phyloP scores from a whole-genome alignment of 2,113 vertebrate species.

The Sander lucioperca region DNA sequence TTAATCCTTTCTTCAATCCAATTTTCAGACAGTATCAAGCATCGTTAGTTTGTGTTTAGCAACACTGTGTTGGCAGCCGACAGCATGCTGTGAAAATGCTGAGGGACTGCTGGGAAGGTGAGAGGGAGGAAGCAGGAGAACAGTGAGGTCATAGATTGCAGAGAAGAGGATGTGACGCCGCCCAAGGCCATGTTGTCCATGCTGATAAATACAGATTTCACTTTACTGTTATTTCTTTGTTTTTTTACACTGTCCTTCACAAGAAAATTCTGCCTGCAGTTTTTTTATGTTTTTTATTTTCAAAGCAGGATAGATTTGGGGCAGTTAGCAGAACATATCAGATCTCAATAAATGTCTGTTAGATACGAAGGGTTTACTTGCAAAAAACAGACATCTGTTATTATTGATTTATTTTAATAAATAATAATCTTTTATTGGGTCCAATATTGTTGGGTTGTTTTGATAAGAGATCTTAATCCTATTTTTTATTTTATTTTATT shows the following conservation, averaged over 20 bases:
- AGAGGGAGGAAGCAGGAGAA: conserved; percentile 43
- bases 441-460: too few species aligned
- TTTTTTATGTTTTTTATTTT: conserved; percentile 6
- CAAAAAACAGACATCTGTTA: too few species aligned
- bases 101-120: conserved; percentile 43
- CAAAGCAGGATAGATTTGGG: not conserved
- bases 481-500: too few species aligned
- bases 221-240: not conserved
- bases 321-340: not conserved
- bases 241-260: conserved; percentile 5
- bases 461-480: too few species aligned
- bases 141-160: conserved; percentile 5
- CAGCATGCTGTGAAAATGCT: conserved; percentile 45
- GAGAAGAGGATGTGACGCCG: conserved; percentile 2
- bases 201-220: conserved; percentile 38
- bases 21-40: not conserved
- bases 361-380: not conserved
- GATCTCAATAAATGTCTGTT: not conserved
- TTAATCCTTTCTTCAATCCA: not conserved
- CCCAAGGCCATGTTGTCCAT: conserved; percentile 23
- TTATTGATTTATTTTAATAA: too few species aligned
- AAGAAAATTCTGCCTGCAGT: conserved; percentile 4
- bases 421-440: too few species aligned
- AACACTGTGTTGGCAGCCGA: conserved; percentile 28
- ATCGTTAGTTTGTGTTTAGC: conserved; percentile 31